phyloP scores from a whole-genome alignment of 2,113 vertebrate genomes.

The Corythornis madagascariensis region DNA sequence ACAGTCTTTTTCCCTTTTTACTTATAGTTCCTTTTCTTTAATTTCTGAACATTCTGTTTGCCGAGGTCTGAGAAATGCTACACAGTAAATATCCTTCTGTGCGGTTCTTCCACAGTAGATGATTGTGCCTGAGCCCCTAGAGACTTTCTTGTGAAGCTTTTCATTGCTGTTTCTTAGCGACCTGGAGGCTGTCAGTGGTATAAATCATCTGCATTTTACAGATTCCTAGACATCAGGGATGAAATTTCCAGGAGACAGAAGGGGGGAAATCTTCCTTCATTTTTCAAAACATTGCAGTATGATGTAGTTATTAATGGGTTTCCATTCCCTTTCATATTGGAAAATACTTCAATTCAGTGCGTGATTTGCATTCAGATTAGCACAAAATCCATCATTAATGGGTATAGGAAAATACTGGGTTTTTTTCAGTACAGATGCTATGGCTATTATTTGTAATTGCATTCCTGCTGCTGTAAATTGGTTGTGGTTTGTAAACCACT shows the following conservation, averaged over 20 bases:
- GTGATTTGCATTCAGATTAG: conserved; percentile 61
- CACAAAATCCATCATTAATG: not conserved
- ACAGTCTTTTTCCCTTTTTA: not conserved
- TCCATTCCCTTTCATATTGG: conserved; percentile 33
- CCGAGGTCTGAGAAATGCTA: not conserved
- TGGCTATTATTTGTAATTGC: conserved; percentile 76
- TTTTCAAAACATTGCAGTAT: conserved; percentile 48
- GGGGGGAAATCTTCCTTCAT: not conserved
- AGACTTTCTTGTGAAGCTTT: conserved; percentile 33
- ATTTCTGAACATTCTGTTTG: not conserved
- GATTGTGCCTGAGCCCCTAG: not conserved
- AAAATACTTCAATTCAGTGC: not conserved
- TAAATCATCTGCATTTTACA: conserved; percentile 59
- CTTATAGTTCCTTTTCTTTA: not conserved
- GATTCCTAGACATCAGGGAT: conserved; percentile 18
- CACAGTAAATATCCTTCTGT: not conserved
- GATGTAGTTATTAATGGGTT: conserved; percentile 54
- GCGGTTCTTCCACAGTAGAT: not conserved
- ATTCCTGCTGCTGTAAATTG: conserved; percentile 42
- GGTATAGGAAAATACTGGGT: not conserved
- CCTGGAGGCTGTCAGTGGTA: conserved; percentile 7
- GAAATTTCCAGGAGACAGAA: conserved; percentile 27
- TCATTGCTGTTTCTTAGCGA: not conserved
- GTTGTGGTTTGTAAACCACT: conserved; percentile 31
- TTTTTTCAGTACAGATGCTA: conserved; percentile 64